A percentile compares a stretch with the other conserved stretches of the same genome.
phyloP scores from a whole-genome alignment of 2,797 vertebrate genomes.

The Megaceryle alcyon region DNA sequence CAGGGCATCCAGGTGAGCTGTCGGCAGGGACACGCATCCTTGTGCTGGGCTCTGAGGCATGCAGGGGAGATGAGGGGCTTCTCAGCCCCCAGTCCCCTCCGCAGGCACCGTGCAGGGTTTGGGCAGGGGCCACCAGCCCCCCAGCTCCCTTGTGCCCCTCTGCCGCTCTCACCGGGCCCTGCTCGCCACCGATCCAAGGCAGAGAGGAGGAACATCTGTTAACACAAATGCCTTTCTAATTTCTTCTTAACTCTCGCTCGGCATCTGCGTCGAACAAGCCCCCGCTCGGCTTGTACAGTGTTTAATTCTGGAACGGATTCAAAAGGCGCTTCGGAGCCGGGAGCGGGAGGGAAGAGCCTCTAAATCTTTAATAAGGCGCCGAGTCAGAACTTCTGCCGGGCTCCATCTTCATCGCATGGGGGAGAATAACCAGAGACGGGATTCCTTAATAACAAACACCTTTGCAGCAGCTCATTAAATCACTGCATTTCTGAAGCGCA shows the following conservation, averaged over 20 bases:
- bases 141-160: background rate
- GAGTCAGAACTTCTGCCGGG: conserved; percentile 58
- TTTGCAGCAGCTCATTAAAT: conserved; percentile 81
- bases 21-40: accelerated
- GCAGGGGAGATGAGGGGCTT: accelerated
- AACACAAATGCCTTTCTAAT: conserved; percentile 71
- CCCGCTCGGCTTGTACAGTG: conserved; percentile 50
- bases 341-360: conserved; percentile 38
- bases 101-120: accelerated
- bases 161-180: background rate
- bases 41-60: accelerated
- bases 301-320: conserved; percentile 74
- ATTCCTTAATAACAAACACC: conserved; percentile 76
- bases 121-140: background rate
- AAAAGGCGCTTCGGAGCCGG: conserved; percentile 36
- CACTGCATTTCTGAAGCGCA: conserved; percentile 76
- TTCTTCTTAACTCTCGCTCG: conserved; percentile 64
- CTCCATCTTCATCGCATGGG: background rate
- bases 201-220: conserved; percentile 75
- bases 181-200: background rate
- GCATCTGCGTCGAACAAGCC: conserved; percentile 66
- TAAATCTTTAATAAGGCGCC: conserved; percentile 53
- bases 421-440: conserved; percentile 54
- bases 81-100: background rate
- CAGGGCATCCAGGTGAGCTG: accelerated